Evolutionary conservation across 2,113 vertebrate genomes (phyloP), one percentile per base, ranked within the genome.

Genomic region (Mustelus asterias): DNA sequence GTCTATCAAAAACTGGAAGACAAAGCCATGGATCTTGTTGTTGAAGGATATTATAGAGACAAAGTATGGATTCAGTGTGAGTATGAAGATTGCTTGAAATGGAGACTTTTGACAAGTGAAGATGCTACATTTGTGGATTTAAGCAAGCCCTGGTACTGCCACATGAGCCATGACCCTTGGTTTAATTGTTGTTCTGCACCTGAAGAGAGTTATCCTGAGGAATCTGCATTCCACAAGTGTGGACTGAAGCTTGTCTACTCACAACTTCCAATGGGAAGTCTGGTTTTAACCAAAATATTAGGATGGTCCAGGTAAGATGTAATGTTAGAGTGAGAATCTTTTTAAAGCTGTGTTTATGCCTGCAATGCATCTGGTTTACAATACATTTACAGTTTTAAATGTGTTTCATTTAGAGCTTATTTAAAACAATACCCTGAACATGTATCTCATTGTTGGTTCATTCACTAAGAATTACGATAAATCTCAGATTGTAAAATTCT

Each of bases 21-120:
- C 10, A 90, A 96, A 94, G 0, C 48, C 92, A 22, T 96, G 96
- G 95, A 96, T 96, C 96, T 89, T 65, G 88, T 93, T 1, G 20
- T 96, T 92, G 96, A 95, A 26, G 96, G 67, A 60, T 96, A 58
- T 65, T 96, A 89, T 96, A 54, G 96, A 54, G 96, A 95, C 96
- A 95, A 96, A 97, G 0, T 96, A 6, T 97, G 96, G 80, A 26
- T 97, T 96, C 96, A 97, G 0, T 97, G 95, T 96, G 96, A 97
- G 86, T 97, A 97, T 89, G 95, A 96, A 44, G 96, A 67, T 90
- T 97, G 95, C 96, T 96, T 98, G 94, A 98, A 98, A 80, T 95
- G 83, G 96, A 96, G 96, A 85, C 41, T 96, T 14, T 95, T 97
- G 96, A 94, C 96, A 78, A 96, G 76, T 96, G 96, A 96, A 60